phyloP scores from a whole-genome alignment of 2,113 vertebrate genomes.

The Heliornis fulica region DNA sequence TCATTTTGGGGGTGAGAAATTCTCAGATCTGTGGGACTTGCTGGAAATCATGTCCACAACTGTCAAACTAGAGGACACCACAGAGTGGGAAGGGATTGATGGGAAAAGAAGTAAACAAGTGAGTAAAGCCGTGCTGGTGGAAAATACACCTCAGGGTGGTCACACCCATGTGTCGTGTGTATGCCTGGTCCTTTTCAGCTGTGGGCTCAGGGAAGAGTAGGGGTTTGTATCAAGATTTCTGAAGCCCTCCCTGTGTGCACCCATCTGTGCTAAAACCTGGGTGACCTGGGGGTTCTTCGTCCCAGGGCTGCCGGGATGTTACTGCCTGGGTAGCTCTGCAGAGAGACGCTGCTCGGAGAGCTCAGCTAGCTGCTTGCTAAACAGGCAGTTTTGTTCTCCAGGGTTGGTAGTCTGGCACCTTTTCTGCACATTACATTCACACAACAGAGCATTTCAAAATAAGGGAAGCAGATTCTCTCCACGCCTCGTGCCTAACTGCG shows the following conservation, averaged over 20 bases:
- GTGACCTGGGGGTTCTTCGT: background rate
- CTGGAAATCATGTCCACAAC: background rate
- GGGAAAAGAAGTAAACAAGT: background rate
- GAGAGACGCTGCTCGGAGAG: background rate
- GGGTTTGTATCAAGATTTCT: background rate
- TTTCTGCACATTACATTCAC: slow-evolving; percentile 27
- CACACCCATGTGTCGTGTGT: fast-evolving
- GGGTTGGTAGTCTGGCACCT: slow-evolving; percentile 59
- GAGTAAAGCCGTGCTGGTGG: background rate
- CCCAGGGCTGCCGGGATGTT: background rate
- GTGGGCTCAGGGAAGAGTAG: background rate
- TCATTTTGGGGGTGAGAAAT: too few species aligned
- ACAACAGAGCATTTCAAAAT: background rate
- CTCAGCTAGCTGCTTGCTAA: background rate
- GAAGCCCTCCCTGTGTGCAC: background rate
- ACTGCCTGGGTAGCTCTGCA: background rate
- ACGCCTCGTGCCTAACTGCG: background rate
- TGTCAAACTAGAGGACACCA: background rate
- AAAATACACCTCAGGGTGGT: fast-evolving
- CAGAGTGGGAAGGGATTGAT: background rate
- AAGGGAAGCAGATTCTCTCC: slow-evolving; percentile 10
- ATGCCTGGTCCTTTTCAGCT: background rate
- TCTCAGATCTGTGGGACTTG: background rate
- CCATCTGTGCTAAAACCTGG: background rate
- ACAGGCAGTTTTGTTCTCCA: background rate